These are phyloP conservation scores for Barnardius zonarius DNA, from an alignment of 2,113 vertebrate species.

Conservation along the genomic window DNA sequence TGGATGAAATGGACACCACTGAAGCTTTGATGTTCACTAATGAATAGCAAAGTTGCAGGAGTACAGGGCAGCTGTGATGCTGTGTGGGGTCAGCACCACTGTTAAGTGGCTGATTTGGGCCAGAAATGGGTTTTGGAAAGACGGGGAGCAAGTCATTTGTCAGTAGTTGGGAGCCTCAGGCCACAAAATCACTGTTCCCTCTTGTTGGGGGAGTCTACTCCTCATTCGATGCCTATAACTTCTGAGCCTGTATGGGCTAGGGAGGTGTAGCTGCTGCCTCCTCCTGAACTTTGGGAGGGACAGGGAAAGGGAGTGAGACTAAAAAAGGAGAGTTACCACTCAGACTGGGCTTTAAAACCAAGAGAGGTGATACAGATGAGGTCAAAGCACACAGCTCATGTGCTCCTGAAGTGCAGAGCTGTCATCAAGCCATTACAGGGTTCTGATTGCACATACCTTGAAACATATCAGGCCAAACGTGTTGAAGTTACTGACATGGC, in stretches of 20 bases:
- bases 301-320: not conserved
- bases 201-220: not conserved
- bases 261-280: not conserved
- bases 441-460: not conserved
- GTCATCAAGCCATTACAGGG: not conserved
- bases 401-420: not conserved
- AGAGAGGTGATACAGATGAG: not conserved
- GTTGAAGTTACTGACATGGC: rapidly evolving
- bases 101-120: not conserved
- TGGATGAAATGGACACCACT: not conserved
- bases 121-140: not conserved
- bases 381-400: not conserved
- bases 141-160: not conserved
- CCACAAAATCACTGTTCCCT: not conserved
- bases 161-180: not conserved
- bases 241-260: not conserved
- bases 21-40: not conserved
- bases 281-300: not conserved
- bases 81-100: not conserved
- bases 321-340: rapidly evolving
- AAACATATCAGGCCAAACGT: rapidly evolving
- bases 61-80: not conserved
- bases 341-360: not conserved
- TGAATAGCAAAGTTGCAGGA: not conserved
- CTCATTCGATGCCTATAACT: not conserved